Conservation (phyloP, 2,797 vertebrate genomes). For the Anas acuta region DNA sequence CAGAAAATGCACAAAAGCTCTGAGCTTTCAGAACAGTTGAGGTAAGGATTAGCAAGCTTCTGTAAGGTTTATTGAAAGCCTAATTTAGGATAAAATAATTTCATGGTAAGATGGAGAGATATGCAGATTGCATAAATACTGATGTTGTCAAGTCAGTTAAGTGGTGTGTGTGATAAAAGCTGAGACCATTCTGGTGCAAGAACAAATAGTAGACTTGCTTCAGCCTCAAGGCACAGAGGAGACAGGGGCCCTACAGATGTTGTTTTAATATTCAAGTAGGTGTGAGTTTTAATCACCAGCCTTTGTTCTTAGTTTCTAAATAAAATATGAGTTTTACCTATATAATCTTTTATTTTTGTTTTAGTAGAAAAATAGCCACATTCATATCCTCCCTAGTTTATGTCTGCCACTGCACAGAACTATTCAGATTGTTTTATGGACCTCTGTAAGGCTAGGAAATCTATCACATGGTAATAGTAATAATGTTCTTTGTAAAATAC, state of each 20-base stretch:
- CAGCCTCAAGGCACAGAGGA: not conserved
- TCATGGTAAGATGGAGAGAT: slow-evolving; percentile 43
- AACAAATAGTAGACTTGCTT: not conserved
- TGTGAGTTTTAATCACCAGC: not conserved
- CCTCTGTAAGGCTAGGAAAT: not conserved
- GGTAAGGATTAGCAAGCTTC: slow-evolving; percentile 5
- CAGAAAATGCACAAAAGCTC: not conserved
- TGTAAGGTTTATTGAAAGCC: not conserved
- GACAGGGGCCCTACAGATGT: not conserved
- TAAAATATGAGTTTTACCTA: not conserved
- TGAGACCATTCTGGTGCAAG: not conserved
- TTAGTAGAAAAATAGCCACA: not conserved
- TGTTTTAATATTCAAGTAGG: not conserved
- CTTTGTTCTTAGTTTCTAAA: not conserved
- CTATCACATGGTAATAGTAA: rapidly evolving
- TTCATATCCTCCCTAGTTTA: rapidly evolving
- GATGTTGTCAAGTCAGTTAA: not conserved
- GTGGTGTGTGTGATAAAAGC: not conserved
- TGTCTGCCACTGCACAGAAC: not conserved
- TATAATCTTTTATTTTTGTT: not conserved
- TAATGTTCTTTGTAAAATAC: not conserved
- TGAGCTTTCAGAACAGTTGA: not conserved
- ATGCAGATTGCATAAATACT: not conserved
- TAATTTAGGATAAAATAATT: slow-evolving; percentile 39
- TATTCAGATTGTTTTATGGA: not conserved